Base-by-base conservation (phyloP, 2,888 invertebrate genomes). In the Quadroppia sp. region DNA sequence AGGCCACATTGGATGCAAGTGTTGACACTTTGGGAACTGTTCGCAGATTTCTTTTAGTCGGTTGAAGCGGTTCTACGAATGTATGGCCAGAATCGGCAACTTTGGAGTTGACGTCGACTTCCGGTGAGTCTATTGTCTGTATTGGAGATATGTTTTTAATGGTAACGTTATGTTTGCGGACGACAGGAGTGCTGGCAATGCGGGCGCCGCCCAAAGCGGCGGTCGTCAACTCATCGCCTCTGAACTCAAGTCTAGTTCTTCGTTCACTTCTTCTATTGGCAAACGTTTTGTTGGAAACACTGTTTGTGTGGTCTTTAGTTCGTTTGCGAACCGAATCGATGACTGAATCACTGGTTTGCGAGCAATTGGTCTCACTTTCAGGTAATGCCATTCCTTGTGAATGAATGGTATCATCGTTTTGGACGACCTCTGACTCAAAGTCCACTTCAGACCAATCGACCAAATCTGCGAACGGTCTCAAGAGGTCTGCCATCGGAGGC, bases 371-470 rank as follows among this genome's bases (percentile, higher is more conserved):
- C n/a, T n/a, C n/a, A n/a, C n/a, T n/a, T n/a, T n/a, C n/a, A n/a
- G n/a, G n/a, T n/a, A n/a, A n/a, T n/a, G n/a, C n/a, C n/a, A n/a
- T n/a, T n/a, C n/a, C n/a, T n/a, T n/a, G n/a, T n/a, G n/a, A n/a
- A n/a, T n/a, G n/a, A n/a, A n/a, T n/a, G n/a, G n/a, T n/a, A n/a
- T n/a, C n/a, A n/a, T n/a, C n/a, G n/a, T n/a, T n/a, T n/a, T n/a
- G n/a, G n/a, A n/a, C n/a, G n/a, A n/a, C n/a, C n/a, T n/a, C n/a
- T n/a, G n/a, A n/a, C n/a, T n/a, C n/a, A n/a, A n/a, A n/a, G n/a
- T n/a, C n/a, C n/a, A n/a, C n/a, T n/a, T 40, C 40, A 40, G 40
- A 40, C 69, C 69, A 67, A 67, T 32, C 69, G 36, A 59, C 20
- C 25, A 59, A 15, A 32, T 71, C 71, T 42, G 53, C 42, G 50